Evolutionary conservation across 2,888 invertebrate genomes (phyloP), one percentile per base, ranked within the genome.

Genomic region (Oscheius sp.): DNA sequence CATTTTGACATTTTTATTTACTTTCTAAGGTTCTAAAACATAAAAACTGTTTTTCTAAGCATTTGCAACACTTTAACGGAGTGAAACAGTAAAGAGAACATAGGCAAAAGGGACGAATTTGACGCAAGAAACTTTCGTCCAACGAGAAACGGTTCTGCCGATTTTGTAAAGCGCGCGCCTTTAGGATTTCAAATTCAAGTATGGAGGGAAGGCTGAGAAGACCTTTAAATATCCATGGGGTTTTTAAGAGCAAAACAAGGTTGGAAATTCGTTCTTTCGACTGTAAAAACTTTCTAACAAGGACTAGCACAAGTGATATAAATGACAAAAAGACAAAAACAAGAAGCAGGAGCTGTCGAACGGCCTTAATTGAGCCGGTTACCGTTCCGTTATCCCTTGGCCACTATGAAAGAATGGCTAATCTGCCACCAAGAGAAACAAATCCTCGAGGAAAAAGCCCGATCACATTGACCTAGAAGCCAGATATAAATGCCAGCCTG

Each of bases 401-500:
- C 60, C 37, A 42, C 42, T 42, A 42, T 21, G 21, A 21, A 42
- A 42, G 42, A 42, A 5, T 42, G 35, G 42, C 42, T 32, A 35
- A 32, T n/a, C 48, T 63, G 63, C 63, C 63, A 63, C 63, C 42
- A 42, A 32, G 33, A 63, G 63, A 48, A 60, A 47, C 29, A 47
- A 42, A 21, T n/a, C 42, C 7, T 42, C 42, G 7, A 42, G 48
- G 13, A 70, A 70, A 70, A 70, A 70, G 70, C 70, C 70, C 70
- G 70, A 29, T 70, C 70, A 70, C 70, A 70, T 70, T 70, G 70
- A 70, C 70, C 70, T 33, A 70, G 59, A 48, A 70, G 59, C 70
- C 11, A 21, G 37, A 70, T 70, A 58, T 70, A 70, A 42, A 70
- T 70, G 70, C 29, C 48, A 47, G 48, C 47, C n/a, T 57, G 47